Conservation (phyloP, 2,797 vertebrate species). For the Odontamblyopus rebecca region DNA sequence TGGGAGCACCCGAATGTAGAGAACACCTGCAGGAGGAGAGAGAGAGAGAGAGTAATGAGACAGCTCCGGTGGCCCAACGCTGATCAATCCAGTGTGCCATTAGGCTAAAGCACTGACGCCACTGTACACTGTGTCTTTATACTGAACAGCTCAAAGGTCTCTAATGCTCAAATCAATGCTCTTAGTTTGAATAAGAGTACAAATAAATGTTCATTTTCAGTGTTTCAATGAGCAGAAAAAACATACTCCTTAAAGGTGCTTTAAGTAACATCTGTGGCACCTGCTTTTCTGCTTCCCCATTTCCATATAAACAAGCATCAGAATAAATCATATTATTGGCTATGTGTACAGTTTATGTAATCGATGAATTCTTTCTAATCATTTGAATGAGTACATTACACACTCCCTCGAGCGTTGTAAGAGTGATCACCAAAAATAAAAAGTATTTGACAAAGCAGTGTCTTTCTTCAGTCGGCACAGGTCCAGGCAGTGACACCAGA, state of each 20-base stretch:
- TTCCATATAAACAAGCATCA: too few relatives aligned
- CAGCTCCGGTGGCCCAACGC: conserved; percentile 68
- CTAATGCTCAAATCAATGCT: not conserved
- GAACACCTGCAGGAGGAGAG: conserved; percentile 76
- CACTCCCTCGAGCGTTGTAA: not conserved
- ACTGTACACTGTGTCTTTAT: not conserved
- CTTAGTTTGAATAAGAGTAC: not conserved
- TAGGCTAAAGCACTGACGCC: conserved; percentile 54
- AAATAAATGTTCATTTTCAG: not conserved
- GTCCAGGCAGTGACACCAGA: not conserved
- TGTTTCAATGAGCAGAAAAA: not conserved
- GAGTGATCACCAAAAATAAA: not conserved
- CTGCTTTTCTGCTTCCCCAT: not conserved
- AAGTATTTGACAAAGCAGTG: not conserved
- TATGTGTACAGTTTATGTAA: too few relatives aligned
- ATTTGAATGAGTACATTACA: not conserved
- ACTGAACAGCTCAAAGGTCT: not conserved
- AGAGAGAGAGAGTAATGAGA: conserved; percentile 75
- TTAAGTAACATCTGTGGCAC: not conserved
- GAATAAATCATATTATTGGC: too few relatives aligned
- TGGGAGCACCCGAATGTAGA: conserved; percentile 59
- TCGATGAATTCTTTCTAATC: not conserved
- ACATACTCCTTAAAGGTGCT: not conserved
- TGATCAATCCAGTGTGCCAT: conserved; percentile 77
- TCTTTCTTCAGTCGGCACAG: not conserved